Percentiles rank a stretch among this genome's conserved stretches.
Evolutionary conservation across 2,888 invertebrate genomes (phyloP).

Genomic region (Scelioninae gen. 1): DNA sequence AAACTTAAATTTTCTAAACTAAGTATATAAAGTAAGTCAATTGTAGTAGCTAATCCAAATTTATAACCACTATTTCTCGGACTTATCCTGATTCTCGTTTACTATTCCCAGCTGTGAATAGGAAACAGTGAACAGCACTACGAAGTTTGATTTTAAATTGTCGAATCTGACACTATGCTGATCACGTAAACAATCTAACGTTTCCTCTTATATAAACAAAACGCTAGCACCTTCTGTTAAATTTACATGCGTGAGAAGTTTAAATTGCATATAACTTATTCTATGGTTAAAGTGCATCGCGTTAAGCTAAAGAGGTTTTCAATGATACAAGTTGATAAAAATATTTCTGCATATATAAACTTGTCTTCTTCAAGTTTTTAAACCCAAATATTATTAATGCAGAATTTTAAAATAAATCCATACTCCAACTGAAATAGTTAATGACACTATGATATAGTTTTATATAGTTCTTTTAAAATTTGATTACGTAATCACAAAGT

Average conservation of each 20-base stretch:
- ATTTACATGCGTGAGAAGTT: slow-evolving; percentile 10
- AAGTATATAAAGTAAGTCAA: slow-evolving; percentile 16
- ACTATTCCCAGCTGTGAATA: slow-evolving; percentile 27
- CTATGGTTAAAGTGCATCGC: neutral
- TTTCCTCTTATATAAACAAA: slow-evolving; percentile 38
- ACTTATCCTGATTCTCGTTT: slow-evolving; percentile 29
- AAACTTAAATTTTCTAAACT: neutral
- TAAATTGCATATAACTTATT: slow-evolving; percentile 13
- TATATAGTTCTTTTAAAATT: no score
- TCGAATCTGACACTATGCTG: slow-evolving; percentile 37
- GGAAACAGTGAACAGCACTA: slow-evolving; percentile 22
- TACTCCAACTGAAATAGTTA: no score
- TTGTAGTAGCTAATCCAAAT: slow-evolving; percentile 13
- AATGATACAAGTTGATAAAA: slow-evolving; percentile 10
- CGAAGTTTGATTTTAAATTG: slow-evolving; percentile 55
- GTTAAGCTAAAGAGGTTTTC: slow-evolving; percentile 13
- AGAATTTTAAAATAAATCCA: no score
- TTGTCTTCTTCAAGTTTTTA: neutral
- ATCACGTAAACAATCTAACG: slow-evolving; percentile 47
- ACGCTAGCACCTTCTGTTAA: slow-evolving; percentile 6
- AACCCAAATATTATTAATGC: no score
- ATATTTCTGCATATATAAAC: neutral
- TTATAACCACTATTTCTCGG: slow-evolving; percentile 22
- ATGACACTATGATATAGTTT: no score
- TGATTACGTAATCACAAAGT: no score